These are phyloP conservation scores for Eudemis profundana DNA, from an alignment of 2,888 invertebrate genomes.

Conservation along the genomic window DNA sequence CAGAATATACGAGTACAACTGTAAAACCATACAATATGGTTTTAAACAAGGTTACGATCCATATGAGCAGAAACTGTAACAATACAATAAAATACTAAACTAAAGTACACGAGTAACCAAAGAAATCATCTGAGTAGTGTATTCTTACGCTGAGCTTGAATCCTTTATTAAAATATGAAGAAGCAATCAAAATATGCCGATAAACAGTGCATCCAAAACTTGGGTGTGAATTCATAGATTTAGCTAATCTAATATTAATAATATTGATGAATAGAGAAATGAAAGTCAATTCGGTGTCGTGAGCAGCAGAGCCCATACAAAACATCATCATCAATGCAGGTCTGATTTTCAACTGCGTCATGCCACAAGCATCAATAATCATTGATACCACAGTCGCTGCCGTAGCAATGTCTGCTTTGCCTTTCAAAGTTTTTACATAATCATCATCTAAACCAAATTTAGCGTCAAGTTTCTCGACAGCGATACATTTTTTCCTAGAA, in stretches of 20 bases:
- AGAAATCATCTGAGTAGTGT: background rate
- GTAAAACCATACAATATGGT: conserved; percentile 58
- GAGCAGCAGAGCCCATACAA: conserved; percentile 58
- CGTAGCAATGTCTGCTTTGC: conserved; percentile 44
- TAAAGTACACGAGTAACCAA: too few relatives aligned
- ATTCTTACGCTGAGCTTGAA: conserved; percentile 60
- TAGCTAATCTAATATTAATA: conserved; percentile 61
- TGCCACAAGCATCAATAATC: conserved; percentile 56
- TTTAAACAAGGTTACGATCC: conserved; percentile 56
- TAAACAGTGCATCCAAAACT: conserved; percentile 61
- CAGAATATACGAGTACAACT: conserved; percentile 51
- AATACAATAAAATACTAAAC: too few relatives aligned
- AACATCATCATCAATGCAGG: conserved; percentile 50
- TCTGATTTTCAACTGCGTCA: conserved; percentile 48
- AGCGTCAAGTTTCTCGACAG: conserved; percentile 58
- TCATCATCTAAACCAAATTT: conserved; percentile 56
- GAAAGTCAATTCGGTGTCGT: conserved; percentile 65
- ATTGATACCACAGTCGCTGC: conserved; percentile 50
- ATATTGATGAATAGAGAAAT: conserved; percentile 60
- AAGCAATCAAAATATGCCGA: conserved; percentile 61
- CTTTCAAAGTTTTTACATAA: conserved; percentile 48
- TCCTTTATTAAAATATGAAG: conserved; percentile 63
- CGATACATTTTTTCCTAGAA: conserved; percentile 50
- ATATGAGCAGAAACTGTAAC: conserved; percentile 60
- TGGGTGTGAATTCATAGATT: conserved; percentile 51